phyloP scores from a whole-genome alignment of 1,140 invertebrate genomes.

The Drosophila ogumai region DNA sequence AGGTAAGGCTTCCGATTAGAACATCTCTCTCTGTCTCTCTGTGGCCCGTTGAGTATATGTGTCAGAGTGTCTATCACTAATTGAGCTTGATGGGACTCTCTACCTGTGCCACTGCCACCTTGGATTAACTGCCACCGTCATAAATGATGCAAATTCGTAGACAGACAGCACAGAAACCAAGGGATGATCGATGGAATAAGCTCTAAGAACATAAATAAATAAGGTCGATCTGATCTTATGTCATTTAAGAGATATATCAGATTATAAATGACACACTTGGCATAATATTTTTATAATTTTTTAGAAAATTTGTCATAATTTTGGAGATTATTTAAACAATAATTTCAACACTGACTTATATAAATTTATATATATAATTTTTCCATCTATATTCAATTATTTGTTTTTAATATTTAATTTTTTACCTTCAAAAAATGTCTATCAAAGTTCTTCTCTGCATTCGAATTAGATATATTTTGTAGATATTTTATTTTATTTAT shows the following conservation, averaged over 20 bases:
- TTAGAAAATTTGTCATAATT: neutral
- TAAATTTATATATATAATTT: no score
- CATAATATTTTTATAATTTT: neutral
- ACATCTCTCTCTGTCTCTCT: conserved; percentile 27
- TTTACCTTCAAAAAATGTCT: no score
- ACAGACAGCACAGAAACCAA: conserved; percentile 7
- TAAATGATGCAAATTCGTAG: conserved; percentile 72
- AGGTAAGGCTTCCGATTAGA: conserved; percentile 66
- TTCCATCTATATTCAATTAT: no score
- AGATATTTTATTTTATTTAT: neutral
- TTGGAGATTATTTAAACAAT: neutral
- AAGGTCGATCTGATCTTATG: neutral
- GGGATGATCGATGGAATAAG: conserved; percentile 13
- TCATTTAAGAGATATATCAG: neutral
- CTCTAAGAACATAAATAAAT: neutral
- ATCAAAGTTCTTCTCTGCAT: neutral
- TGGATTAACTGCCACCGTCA: conserved; percentile 72
- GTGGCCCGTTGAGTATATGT: conserved; percentile 77
- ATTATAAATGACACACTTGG: neutral
- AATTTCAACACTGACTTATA: neutral
- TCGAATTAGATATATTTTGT: neutral
- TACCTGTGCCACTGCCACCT: conserved; percentile 33
- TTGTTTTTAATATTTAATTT: no score
- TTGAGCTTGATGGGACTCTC: conserved; percentile 60
- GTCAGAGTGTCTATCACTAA: conserved; percentile 69